Conservation (phyloP, 2,888 invertebrate species). For the Epistrophella euchroma region DNA sequence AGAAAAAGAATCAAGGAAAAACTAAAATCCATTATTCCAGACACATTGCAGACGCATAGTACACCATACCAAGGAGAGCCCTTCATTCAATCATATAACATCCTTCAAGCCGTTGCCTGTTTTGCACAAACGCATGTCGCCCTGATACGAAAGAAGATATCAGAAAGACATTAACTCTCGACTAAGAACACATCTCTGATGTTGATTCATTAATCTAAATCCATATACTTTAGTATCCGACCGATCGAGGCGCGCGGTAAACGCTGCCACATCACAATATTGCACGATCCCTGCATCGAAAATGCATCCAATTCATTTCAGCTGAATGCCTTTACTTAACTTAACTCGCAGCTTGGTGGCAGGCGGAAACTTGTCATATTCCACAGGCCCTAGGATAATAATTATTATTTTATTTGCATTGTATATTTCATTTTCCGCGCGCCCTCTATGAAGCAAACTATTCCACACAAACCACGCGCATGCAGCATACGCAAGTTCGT, state of each 20-base stretch:
- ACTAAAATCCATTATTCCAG: conserved; percentile 74
- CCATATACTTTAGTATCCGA: conserved; percentile 67
- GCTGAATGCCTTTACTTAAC: conserved; percentile 12
- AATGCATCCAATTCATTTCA: conserved; percentile 59
- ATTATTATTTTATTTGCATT: conserved; percentile 76
- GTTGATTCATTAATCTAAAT: conserved; percentile 76
- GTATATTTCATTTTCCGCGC: conserved; percentile 51
- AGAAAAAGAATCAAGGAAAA: conserved; percentile 68
- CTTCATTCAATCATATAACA: conserved; percentile 43
- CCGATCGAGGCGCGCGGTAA: conserved; percentile 23
- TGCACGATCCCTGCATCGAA: conserved; percentile 24
- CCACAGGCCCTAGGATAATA: conserved; percentile 70
- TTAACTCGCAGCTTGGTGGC: conserved; percentile 20
- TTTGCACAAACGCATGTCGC: neutral
- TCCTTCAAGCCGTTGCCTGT: conserved; percentile 8
- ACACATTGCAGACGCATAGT: conserved; percentile 61
- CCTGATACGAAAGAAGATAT: conserved; percentile 66
- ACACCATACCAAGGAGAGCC: conserved; percentile 48
- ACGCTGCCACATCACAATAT: conserved; percentile 55
- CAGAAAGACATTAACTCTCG: conserved; percentile 75
- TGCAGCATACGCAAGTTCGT: conserved; percentile 38
- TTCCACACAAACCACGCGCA: neutral
- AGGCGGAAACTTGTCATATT: conserved; percentile 73
- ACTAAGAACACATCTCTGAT: conserved; percentile 68
- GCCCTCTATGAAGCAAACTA: conserved; percentile 10